Evolutionary conservation across 2,113 vertebrate genomes (phyloP), one percentile per base, ranked within the genome.

Genomic region (Sula dactylatra): DNA sequence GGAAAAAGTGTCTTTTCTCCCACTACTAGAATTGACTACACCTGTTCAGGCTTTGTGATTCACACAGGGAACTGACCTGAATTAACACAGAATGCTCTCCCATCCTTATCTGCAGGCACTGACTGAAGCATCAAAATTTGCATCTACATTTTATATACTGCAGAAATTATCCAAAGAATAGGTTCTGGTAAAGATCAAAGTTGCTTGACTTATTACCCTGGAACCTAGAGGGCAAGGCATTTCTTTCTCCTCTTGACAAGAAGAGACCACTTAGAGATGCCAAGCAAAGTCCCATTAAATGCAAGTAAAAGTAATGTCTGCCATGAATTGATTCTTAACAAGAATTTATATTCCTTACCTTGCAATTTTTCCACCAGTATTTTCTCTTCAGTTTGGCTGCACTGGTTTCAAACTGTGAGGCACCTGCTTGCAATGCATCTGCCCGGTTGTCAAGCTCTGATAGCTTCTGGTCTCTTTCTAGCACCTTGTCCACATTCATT

Each of bases 291-390:
- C 52, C 29, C 21, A 56, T 16, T 77, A 77, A 61, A 54, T 12
- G 40, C 24, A 70, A 62, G 8, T 42, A 45, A 90, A 88, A 72
- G 20, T 78, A 82, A 80, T 20, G 26, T 61, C 72, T 84, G 74
- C 61, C 31, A 20, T 6, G 25, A 71, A 40, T 34, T 8, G 4
- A 56, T 38, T 82, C 56, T 54, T 44, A 50, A 71, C 22, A 55
- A 59, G 42, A 54, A 25, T 47, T 74, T 69, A 9, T 49, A 74
- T 44, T 47, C 18, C 83, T 94, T 96, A 99, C 99, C 99, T 99
- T 99, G 98, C 98, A 98, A 94, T 99, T 99, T 96, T 99, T 99
- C 99, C 99, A 99, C 99, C 99, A 99, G 97, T 97, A 99, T 98
- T 99, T 99, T 92, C 99, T 98, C 96, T 99, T 99, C 96, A 99